Evolutionary conservation across 2,888 invertebrate species (phyloP).

Genomic region (Callyntrura sp.): DNA sequence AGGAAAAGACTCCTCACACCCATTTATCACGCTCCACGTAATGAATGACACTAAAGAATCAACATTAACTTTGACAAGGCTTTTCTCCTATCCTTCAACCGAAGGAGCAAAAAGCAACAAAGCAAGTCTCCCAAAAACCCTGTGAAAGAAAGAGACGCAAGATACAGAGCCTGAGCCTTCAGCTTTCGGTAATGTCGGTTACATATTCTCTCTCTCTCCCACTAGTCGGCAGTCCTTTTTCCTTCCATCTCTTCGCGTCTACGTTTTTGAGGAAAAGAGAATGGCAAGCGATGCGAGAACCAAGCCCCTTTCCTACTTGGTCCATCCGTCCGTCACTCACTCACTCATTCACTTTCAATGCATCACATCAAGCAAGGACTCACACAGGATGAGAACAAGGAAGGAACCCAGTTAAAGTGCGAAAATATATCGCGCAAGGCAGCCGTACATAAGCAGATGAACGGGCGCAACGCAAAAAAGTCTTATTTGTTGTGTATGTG

Average conservation of each 20-base stretch:
- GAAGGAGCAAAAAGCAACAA: conserved; percentile 50
- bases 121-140: conserved; percentile 46
- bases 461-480: conserved; percentile 8
- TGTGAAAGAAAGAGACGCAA: conserved; percentile 24
- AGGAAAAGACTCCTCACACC: conserved; percentile 76
- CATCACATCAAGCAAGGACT: conserved; percentile 52
- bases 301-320: conserved; percentile 58
- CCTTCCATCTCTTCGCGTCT: conserved; percentile 49
- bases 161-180: conserved; percentile 12
- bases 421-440: conserved; percentile 27
- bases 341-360: conserved; percentile 57
- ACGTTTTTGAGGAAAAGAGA: conserved; percentile 18
- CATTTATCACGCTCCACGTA: conserved; percentile 83
- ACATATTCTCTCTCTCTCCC: conserved; percentile 5
- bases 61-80: conserved; percentile 80
- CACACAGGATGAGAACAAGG: conserved; percentile 44
- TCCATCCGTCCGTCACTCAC: conserved; percentile 66
- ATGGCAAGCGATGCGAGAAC: conserved; percentile 70
- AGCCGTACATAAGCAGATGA: neutral
- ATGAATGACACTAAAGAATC: conserved; percentile 83
- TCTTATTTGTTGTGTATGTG: conserved; percentile 40
- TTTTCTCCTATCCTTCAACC: conserved; percentile 65
- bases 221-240: conserved; percentile 54
- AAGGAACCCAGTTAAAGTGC: conserved; percentile 48
- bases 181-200: conserved; percentile 32